Evolutionary conservation across 1,140 invertebrate species (phyloP).

Genomic region (Phenacoccus solenopsis): DNA sequence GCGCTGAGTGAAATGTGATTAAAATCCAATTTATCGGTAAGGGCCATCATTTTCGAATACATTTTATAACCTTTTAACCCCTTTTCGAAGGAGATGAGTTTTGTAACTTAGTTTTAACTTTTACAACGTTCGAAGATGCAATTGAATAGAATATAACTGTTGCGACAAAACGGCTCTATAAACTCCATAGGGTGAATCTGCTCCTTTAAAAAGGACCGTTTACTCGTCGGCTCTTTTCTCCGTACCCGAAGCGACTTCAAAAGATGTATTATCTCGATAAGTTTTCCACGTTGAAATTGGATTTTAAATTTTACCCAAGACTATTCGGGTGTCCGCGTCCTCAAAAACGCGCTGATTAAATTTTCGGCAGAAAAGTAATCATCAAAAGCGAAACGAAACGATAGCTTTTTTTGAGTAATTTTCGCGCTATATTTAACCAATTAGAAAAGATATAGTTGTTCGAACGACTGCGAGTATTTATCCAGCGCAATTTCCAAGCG

Average conservation of each 20-base stretch:
- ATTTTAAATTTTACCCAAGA: slow-evolving; percentile 9
- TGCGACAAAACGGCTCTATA: slow-evolving; percentile 7
- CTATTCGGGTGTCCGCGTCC: not conserved
- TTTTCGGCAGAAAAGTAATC: slow-evolving; percentile 1
- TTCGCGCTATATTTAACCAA: not conserved
- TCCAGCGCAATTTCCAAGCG: not conserved
- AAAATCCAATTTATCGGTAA: slow-evolving; percentile 14
- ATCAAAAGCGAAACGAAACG: not conserved
- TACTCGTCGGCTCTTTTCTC: not conserved
- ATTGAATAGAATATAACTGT: slow-evolving; percentile 9
- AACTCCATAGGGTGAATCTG: not conserved
- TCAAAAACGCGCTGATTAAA: not conserved
- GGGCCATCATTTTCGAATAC: slow-evolving; percentile 12
- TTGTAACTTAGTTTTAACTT: slow-evolving; percentile 17
- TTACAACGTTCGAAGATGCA: slow-evolving; percentile 7
- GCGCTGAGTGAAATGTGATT: not conserved
- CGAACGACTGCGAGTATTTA: not conserved
- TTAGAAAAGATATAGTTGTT: not conserved
- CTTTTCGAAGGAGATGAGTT: slow-evolving; percentile 16
- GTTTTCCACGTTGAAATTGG: slow-evolving; percentile 8
- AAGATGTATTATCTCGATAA: slow-evolving; percentile 17
- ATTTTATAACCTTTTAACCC: slow-evolving; percentile 18
- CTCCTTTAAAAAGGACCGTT: slow-evolving; percentile 8
- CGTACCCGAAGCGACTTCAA: not conserved
- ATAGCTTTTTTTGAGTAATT: too few species aligned